Evolutionary conservation across 2,113 vertebrate species (phyloP).

Genomic region (Nyctibius bracteatus): DNA sequence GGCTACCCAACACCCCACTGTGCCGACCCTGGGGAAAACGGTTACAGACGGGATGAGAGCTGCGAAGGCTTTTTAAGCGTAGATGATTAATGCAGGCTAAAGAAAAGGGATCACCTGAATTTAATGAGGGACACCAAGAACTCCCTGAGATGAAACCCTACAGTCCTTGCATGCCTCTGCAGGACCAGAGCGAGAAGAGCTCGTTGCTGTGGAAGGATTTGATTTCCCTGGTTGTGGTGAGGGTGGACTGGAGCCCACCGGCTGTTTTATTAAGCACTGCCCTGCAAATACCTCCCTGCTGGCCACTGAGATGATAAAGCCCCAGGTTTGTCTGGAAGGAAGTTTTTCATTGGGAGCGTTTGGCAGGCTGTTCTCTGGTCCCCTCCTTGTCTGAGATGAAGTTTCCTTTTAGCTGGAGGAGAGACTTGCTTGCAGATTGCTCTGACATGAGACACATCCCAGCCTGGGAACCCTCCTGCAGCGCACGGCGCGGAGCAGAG

Average conservation of each 20-base stretch:
- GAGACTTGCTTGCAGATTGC: not conserved
- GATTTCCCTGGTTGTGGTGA: not conserved
- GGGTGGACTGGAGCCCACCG: not conserved
- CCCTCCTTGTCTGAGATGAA: not conserved
- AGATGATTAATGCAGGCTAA: not conserved
- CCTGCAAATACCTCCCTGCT: not conserved
- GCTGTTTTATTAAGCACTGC: not conserved
- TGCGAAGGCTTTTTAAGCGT: fast-evolving
- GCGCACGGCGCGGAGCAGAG: not conserved
- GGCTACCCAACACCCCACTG: too few species aligned
- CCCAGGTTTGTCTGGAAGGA: not conserved
- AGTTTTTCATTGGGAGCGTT: not conserved
- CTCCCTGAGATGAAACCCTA: not conserved
- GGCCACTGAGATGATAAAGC: not conserved
- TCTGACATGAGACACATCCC: not conserved
- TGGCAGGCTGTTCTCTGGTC: not conserved
- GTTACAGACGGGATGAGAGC: not conserved
- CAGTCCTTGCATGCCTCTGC: not conserved
- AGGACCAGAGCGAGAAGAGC: not conserved
- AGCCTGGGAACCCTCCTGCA: not conserved
- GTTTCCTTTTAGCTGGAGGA: not conserved
- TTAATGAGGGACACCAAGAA: not conserved
- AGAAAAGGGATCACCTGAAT: not conserved
- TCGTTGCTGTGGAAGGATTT: not conserved
- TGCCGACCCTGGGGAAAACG: fast-evolving